These are phyloP conservation scores for Acyrthosiphon pisum DNA, from an alignment of 1,140 invertebrate genomes.

Conservation along the genomic window DNA sequence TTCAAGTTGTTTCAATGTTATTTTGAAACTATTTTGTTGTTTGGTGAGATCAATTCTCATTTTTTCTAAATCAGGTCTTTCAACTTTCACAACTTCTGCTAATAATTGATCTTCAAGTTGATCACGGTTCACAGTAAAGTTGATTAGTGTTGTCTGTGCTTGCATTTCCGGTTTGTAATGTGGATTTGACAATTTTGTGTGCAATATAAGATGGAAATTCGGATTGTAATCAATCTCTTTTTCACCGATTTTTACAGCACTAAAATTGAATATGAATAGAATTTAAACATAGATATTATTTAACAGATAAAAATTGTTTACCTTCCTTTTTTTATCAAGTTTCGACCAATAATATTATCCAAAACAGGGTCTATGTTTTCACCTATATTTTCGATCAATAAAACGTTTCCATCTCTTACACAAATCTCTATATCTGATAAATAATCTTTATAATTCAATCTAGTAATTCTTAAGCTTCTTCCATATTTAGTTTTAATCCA, in stretches of 20 bases:
- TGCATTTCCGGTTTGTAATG: slow-evolving; percentile 97
- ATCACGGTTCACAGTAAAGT: slow-evolving; percentile 93
- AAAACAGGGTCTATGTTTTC: slow-evolving; percentile 89
- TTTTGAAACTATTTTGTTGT: slow-evolving; percentile 95
- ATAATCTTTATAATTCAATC: slow-evolving; percentile 82
- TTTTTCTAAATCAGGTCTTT: slow-evolving; percentile 88
- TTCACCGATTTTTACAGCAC: slow-evolving; percentile 84
- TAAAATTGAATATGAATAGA: slow-evolving; percentile 59
- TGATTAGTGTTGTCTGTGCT: slow-evolving; percentile 92
- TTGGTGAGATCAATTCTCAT: slow-evolving; percentile 77
- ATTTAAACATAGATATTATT: not conserved
- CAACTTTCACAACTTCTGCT: slow-evolving; percentile 91
- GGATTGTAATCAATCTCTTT: slow-evolving; percentile 89
- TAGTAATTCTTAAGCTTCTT: slow-evolving; percentile 74
- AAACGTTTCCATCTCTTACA: slow-evolving; percentile 73
- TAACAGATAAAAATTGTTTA: slow-evolving; percentile 62
- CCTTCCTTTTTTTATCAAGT: slow-evolving; percentile 84
- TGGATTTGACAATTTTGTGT: slow-evolving; percentile 93
- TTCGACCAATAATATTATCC: slow-evolving; percentile 86
- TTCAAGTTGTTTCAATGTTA: slow-evolving; percentile 87
- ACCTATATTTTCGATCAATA: slow-evolving; percentile 89
- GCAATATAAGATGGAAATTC: slow-evolving; percentile 85
- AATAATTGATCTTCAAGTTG: slow-evolving; percentile 92
- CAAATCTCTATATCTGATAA: slow-evolving; percentile 84
- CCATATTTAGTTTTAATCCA: slow-evolving; percentile 91